Base-by-base conservation (phyloP, 2,113 vertebrate species). In the Equus przewalskii region DNA sequence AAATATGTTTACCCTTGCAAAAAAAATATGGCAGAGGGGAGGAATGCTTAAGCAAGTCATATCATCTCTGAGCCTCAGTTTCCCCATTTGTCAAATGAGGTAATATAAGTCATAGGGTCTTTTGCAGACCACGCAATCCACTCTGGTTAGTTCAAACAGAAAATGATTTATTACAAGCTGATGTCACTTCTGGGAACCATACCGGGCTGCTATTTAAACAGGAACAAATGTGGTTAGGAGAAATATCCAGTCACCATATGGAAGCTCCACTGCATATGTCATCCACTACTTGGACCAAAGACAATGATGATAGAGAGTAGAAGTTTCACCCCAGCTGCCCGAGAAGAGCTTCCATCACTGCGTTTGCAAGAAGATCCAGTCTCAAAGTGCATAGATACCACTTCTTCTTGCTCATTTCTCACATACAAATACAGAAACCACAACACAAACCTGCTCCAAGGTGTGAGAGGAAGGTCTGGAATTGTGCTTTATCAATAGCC, bases 221-320 rank as follows among this genome's bases (percentile, higher is more conserved):
- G 19, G 11, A 67, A 36, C 19, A 49, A 16, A 14, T 10, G 10
- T 44, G 88, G 8, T 83, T 49, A 88, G 30, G n/a, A 41, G 26
- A 92, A 75, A 75, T 41, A 1, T n/a, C 62, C 13, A 13, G 3
- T 44, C 44, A 26, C 12, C 3, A 0, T 22, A 36, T 0, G 5
- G 85, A 56, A 46, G 6, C 56, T 60, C 41, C 13, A 2, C 7
- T 22, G 13, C 58, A 33, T 22, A 18, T 51, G 4, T 84, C 44
- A 36, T 7, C 28, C n/a, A 49, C 15, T n/a, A 5, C 30, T 41
- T 46, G 44, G 6, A 46, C 41, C 46, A n/a, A 62, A 56, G 26
- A 56, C 14, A 2, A 33, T 36, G 13, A 33, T 46, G 24, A 36
- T 4, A 15, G 21, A n/a, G 41, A 92, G 6, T 19, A 51, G n/a